Evolutionary conservation across 2,888 invertebrate genomes (phyloP).

Genomic region (Cosmopolites sordidus): DNA sequence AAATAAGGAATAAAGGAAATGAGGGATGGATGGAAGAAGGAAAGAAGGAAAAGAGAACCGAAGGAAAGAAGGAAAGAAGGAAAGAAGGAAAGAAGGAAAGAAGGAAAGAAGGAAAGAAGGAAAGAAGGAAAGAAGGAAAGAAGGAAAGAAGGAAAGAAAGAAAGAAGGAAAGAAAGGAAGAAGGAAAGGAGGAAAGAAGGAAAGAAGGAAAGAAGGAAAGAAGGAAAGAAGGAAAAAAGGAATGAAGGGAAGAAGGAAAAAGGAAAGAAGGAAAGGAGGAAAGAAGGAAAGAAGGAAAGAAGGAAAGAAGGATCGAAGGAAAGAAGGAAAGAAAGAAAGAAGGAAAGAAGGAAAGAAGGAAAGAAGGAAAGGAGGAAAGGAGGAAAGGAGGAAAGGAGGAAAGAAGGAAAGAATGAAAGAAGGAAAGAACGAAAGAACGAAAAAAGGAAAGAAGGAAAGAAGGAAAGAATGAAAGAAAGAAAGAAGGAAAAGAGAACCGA

Average conservation of each 20-base stretch:
- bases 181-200: neutral
- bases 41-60: neutral
- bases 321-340: neutral
- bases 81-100: neutral
- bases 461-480: neutral
- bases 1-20: no score
- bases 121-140: neutral
- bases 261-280: neutral
- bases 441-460: neutral
- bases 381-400: neutral
- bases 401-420: neutral
- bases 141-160: neutral
- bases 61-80: neutral
- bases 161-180: constrained; percentile 1
- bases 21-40: no score
- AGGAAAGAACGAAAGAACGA: no score
- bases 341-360: neutral
- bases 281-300: neutral
- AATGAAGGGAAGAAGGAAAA: neutral
- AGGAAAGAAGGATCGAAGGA: neutral
- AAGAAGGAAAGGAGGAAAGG: neutral
- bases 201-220: neutral
- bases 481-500: neutral
- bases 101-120: neutral
- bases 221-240: neutral